Evolutionary conservation across 2,113 vertebrate genomes (phyloP), one percentile per base, ranked within the genome.

Genomic region (Corydoras maculifer): DNA sequence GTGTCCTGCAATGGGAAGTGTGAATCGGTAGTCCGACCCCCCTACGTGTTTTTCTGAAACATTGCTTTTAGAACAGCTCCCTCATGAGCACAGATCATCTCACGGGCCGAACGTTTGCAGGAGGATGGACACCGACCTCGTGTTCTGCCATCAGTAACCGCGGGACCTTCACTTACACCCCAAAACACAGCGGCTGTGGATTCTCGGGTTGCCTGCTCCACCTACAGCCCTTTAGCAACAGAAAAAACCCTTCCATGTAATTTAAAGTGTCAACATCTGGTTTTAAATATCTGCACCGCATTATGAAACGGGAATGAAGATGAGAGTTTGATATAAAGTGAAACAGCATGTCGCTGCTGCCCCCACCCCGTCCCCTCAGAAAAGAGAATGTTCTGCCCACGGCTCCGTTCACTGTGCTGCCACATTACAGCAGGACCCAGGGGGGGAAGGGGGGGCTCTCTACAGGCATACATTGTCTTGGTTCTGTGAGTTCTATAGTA

Each of bases 1-100:
- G 18, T 25, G 18, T 25, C 35, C 35, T 8, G 4, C 1, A 43
- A 43, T 43, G 35, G 1, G 2, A 43, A 43, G 7, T 69, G 51
- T 65, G 62, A 73, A 68, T 73, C 53, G 70, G 75, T 60, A 58
- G 63, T 58, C 50, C 57, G 70, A 18, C 55, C 61, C 64, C 67
- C 63, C 70, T 62, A 50, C 62, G 58, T 54, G 65, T 55, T 30
- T 79, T 72, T 84, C 80, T 79, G 62, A 72, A 78, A 79, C 75
- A 81, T 84, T 84, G 1, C 77, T 43, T 43, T 43, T 43, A 43
- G 7, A 43, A 43, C 35, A 80, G 75, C 85, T 85, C 80, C 78
- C 86, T 78, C 79, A 81, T 68, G 76, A 84, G 84, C 70, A 73
- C 70, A 84, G 75, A 86, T 87, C 81, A 83, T 69, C 80, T 77